Percentiles rank a stretch among this genome's conserved stretches.
phyloP scores from a whole-genome alignment of 2,113 vertebrate genomes.

The Microcebus ravelobensis region DNA sequence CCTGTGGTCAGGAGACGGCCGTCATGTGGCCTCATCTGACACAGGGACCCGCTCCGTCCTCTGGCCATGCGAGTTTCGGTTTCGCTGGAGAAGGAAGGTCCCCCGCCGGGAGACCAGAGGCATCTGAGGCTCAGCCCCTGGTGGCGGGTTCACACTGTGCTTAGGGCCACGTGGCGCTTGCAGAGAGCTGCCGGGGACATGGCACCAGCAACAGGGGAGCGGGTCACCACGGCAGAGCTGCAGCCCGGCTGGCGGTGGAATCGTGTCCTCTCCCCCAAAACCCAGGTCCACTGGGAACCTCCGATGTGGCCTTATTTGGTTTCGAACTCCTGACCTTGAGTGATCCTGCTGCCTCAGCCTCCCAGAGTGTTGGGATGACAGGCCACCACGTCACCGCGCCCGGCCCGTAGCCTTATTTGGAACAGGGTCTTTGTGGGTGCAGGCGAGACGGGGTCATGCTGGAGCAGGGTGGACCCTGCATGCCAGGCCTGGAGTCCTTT shows the following conservation, averaged over 20 bases:
- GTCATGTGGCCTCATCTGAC: neutral
- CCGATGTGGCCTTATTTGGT: no score
- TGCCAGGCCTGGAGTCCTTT: neutral
- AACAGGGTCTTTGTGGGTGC: neutral
- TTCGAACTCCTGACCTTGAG: no score
- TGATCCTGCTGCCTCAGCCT: no score
- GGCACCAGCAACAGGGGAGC: neutral
- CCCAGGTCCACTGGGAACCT: neutral
- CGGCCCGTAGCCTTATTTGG: no score
- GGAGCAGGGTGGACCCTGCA: neutral
- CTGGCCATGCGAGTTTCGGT: fast-evolving
- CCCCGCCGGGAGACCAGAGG: neutral
- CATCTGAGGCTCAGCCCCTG: neutral
- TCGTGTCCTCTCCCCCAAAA: neutral
- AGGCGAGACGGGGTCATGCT: neutral
- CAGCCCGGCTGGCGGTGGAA: neutral
- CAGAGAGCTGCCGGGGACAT: fast-evolving
- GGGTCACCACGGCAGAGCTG: neutral
- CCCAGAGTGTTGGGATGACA: no score
- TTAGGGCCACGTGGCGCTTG: neutral
- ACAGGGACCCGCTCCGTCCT: neutral
- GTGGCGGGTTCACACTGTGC: neutral
- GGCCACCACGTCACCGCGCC: no score
- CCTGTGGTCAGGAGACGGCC: neutral
- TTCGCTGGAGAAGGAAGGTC: neutral